These are phyloP conservation scores for Orius insidiosus DNA, from an alignment of 1,140 invertebrate genomes.

Conservation along the genomic window DNA sequence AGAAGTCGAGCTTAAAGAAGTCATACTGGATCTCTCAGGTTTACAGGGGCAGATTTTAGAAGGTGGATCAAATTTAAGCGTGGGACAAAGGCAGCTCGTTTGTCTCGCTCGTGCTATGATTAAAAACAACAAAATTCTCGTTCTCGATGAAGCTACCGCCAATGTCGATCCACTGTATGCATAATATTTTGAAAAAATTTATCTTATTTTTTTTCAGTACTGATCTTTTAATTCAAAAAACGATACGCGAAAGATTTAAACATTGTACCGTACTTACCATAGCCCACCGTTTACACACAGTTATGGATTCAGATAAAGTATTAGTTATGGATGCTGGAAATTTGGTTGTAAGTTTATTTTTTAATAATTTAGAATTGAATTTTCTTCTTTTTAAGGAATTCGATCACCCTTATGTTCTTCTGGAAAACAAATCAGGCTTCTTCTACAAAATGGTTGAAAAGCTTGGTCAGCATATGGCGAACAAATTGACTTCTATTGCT, in stretches of 20 bases:
- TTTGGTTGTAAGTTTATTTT: constrained; percentile 23
- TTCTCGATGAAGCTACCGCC: constrained; percentile 53
- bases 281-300: constrained; percentile 39
- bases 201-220: constrained; percentile 25
- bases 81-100: constrained; percentile 69
- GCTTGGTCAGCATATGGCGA: too few species aligned
- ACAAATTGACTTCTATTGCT: too few species aligned
- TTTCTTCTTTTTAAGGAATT: constrained; percentile 42
- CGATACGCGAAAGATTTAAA: constrained; percentile 27
- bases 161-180: constrained; percentile 53
- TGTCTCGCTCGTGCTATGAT: constrained; percentile 68
- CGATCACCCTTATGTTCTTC: constrained; percentile 45
- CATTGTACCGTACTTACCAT: constrained; percentile 41
- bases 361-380: background rate
- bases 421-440: constrained; percentile 28
- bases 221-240: constrained; percentile 26
- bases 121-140: constrained; percentile 50
- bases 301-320: constrained; percentile 32
- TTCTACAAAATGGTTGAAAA: constrained; percentile 26
- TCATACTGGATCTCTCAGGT: constrained; percentile 19
- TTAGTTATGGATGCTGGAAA: constrained; percentile 40
- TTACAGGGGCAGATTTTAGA: constrained; percentile 24
- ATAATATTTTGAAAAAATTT: too few species aligned
- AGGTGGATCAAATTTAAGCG: constrained; percentile 62
- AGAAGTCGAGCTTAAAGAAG: constrained; percentile 24